These are phyloP conservation scores for Ceriagrion tenellum DNA, from an alignment of 2,888 invertebrate species.

Conservation along the genomic window DNA sequence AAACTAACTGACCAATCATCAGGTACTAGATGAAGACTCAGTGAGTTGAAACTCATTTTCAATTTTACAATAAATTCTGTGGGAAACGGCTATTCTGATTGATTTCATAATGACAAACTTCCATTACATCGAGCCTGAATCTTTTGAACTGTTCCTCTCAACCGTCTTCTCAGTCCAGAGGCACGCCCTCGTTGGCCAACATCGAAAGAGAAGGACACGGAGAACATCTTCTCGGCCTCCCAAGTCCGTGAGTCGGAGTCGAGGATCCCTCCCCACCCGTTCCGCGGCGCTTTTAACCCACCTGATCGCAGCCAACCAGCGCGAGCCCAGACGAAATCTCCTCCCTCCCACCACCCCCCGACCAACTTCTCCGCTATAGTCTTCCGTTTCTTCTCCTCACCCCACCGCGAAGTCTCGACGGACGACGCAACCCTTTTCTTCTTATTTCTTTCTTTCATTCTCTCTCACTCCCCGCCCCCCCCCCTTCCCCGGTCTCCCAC, in stretches of 20 bases:
- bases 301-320: slow-evolving; percentile 55
- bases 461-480: background rate
- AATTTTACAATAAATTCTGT: no score
- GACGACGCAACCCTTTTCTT: background rate
- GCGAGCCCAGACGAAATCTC: slow-evolving; percentile 53
- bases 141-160: background rate
- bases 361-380: background rate
- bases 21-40: no score
- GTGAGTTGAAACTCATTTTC: no score
- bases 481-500: background rate
- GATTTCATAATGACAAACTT: no score
- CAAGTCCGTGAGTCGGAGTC: no score
- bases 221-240: background rate
- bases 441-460: background rate
- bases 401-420: background rate
- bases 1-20: no score
- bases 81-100: no score
- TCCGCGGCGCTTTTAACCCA: slow-evolving; percentile 48
- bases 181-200: background rate
- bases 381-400: background rate
- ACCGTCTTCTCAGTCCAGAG: background rate
- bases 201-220: background rate
- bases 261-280: background rate
- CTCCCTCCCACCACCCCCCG: background rate
- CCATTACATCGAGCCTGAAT: no score